These are phyloP conservation scores for Gymnoscelis rufifasciata DNA, from an alignment of 2,888 invertebrate species.

Conservation along the genomic window DNA sequence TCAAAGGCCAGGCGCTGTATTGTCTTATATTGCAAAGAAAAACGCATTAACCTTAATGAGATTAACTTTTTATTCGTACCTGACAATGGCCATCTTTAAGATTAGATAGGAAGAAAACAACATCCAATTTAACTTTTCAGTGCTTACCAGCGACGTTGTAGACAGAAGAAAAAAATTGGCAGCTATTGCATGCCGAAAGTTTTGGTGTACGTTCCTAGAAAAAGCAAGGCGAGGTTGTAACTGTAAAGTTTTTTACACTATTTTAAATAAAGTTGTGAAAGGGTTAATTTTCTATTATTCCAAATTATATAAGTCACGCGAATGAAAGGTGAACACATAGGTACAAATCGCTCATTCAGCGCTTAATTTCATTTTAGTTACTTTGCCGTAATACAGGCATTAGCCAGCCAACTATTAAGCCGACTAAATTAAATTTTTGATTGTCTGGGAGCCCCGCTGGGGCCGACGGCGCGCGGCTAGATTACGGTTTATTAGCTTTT, in stretches of 20 bases:
- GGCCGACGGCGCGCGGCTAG: constrained; percentile 17
- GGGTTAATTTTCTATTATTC: too few relatives aligned
- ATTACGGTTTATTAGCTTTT: constrained; percentile 23
- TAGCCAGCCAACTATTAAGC: constrained; percentile 20
- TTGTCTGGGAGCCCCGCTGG: constrained; percentile 19
- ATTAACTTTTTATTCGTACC: constrained; percentile 18
- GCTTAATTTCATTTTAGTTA: constrained; percentile 11
- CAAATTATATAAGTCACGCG: too few relatives aligned
- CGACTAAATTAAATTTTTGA: constrained; percentile 23
- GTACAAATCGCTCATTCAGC: neutral
- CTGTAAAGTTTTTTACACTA: neutral
- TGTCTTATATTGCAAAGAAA: constrained; percentile 21
- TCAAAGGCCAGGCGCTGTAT: constrained; percentile 17
- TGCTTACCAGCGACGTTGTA: neutral
- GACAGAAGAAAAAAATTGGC: neutral
- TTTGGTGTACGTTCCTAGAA: neutral
- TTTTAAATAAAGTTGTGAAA: too few relatives aligned
- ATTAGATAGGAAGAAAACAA: constrained; percentile 4
- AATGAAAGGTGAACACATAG: neutral
- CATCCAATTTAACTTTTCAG: constrained; percentile 5
- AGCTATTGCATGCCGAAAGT: neutral
- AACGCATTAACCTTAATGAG: constrained; percentile 21
- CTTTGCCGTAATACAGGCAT: constrained; percentile 18
- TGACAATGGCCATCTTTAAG: constrained; percentile 4
- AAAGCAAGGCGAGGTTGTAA: neutral